Conservation (phyloP, 2,113 vertebrate genomes). For the Erpornis zantholeuca region DNA sequence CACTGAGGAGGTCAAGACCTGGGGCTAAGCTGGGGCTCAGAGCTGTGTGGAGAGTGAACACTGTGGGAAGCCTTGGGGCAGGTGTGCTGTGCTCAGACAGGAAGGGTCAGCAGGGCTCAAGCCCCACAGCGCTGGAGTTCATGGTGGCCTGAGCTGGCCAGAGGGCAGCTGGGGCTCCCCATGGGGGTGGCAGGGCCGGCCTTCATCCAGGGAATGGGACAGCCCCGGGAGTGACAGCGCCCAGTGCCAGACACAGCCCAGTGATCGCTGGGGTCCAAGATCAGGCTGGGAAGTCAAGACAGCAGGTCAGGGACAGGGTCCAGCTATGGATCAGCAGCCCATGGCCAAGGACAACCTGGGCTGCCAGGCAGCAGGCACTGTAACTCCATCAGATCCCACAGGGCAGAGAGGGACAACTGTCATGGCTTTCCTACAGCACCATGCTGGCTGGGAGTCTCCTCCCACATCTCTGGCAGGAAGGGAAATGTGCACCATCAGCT, state of each 20-base stretch:
- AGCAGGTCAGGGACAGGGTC: neutral
- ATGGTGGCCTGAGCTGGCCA: neutral
- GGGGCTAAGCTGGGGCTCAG: fast-evolving
- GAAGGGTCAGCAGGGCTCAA: fast-evolving
- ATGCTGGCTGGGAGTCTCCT: neutral
- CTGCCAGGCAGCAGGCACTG: neutral
- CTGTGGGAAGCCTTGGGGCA: fast-evolving
- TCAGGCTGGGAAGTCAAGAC: neutral
- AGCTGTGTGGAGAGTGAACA: fast-evolving
- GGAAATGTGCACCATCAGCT: fast-evolving
- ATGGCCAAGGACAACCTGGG: neutral
- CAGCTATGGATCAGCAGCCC: neutral
- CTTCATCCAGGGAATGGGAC: neutral
- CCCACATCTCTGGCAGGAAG: neutral
- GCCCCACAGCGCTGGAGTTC: fast-evolving
- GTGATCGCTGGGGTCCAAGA: neutral
- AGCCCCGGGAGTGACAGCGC: fast-evolving
- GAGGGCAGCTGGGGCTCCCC: fast-evolving
- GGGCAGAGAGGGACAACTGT: neutral
- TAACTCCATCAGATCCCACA: neutral
- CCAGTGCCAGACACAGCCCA: neutral
- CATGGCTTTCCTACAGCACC: fast-evolving
- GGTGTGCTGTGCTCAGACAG: fast-evolving
- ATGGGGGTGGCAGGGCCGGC: fast-evolving
- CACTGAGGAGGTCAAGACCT: neutral